Base-by-base conservation (phyloP, 2,888 invertebrate genomes). In the Leptinotarsa tumamoca region DNA sequence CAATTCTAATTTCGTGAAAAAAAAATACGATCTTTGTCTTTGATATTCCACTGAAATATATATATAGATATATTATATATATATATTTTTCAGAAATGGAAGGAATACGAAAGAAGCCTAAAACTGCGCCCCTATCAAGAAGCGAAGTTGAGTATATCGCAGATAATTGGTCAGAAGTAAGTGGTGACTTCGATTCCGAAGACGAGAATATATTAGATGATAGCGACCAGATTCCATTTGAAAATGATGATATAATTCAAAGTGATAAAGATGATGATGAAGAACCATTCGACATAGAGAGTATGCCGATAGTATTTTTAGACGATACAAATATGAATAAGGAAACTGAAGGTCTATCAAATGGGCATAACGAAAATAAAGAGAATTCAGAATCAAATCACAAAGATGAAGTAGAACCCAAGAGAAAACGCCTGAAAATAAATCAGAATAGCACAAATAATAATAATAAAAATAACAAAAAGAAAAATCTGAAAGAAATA, bases 31-130 rank as follows among this genome's bases (percentile, higher is more conserved):
- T 51, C 51, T 51, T 51, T 51, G 51, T 51, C 51, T 51, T 51
- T 51, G 51, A 51, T 51, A 51, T 51, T 51, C 51, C 51, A 51
- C 51, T 51, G 51, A 51, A 51, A 51, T 51, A 51, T 51, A 15
- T 51, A 51, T 51, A 51, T 51, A 51, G 1, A 23, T 23, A 51
- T 51, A 51, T n/a, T 51, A 51, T 51, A 51, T 51, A 51, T 51
- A 51, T 51, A 51, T 51, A 15, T 51, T 1, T 51, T 69, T 54
- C 81, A 83, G 56, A 82, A 83, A 69, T 80, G 80, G 68, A 81
- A 51, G 51, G 17, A 51, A 51, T 51, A 51, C 17, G 51, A 51
- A 51, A 51, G 51, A 51, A 51, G 15, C 51, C 51, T 51, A 51
- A 51, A 51, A 51, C 51, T 51, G 51, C 51, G 51, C 51, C 51